Percentiles rank a stretch among this genome's conserved stretches.
These are phyloP conservation scores for Colletes gigas DNA, from an alignment of 1,140 invertebrate genomes.

Conservation along the genomic window DNA sequence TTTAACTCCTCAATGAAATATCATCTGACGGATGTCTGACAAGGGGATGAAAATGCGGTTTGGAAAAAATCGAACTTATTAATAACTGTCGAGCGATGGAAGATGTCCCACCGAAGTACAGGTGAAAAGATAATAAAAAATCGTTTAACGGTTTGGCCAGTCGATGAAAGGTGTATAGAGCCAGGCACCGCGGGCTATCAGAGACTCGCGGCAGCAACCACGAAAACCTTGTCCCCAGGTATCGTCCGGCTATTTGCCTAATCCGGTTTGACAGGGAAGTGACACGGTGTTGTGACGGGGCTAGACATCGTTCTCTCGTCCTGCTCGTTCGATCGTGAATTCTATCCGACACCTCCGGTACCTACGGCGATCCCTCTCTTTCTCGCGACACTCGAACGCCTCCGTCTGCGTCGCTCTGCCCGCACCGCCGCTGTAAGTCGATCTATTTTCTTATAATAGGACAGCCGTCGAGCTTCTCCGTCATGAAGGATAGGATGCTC, in stretches of 20 bases:
- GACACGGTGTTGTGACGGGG: conserved; percentile 71
- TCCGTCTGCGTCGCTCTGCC: conserved; percentile 3
- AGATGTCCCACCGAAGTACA: too few relatives aligned
- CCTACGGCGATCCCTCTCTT: conserved; percentile 11
- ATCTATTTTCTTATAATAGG: conserved; percentile 69
- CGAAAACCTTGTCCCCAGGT: conserved; percentile 54
- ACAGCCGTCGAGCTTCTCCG: conserved; percentile 36
- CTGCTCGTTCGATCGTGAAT: conserved; percentile 49
- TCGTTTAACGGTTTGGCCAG: too few relatives aligned
- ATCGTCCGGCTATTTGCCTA: conserved; percentile 63
- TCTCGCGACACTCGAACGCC: conserved; percentile 5
- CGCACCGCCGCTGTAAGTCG: conserved; percentile 56
- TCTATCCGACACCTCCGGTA: conserved; percentile 48
- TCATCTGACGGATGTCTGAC: too few relatives aligned
- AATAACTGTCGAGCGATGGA: too few relatives aligned
- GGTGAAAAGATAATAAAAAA: too few relatives aligned
- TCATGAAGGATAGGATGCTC: conserved; percentile 3
- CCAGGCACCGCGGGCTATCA: conserved; percentile 11
- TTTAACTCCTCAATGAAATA: too few relatives aligned
- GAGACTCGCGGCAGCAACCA: conserved; percentile 37
- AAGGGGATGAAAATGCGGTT: too few relatives aligned
- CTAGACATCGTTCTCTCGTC: conserved; percentile 51
- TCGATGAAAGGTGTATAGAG: not conserved
- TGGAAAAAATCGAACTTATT: too few relatives aligned
- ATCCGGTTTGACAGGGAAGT: conserved; percentile 72